phyloP scores from a whole-genome alignment of 2,888 invertebrate genomes.

The Heteromyza rotundicornis region DNA sequence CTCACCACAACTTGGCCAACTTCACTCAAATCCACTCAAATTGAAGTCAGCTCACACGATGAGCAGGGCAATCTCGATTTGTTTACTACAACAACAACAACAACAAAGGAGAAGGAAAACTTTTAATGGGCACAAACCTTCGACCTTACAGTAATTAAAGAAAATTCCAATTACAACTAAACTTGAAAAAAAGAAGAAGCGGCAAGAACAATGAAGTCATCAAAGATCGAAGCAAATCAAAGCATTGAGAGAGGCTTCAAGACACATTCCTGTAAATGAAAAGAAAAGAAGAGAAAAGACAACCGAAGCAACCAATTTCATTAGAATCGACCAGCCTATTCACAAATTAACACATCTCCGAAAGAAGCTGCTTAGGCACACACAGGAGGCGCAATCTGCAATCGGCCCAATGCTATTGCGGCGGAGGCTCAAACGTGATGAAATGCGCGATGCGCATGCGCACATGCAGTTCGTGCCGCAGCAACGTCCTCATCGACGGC shows the following conservation, averaged over 20 bases:
- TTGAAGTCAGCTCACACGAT: neutral
- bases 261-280: too few species aligned
- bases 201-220: slow-evolving; percentile 2
- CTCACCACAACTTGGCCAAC: too few species aligned
- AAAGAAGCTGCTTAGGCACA: slow-evolving; percentile 2
- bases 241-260: too few species aligned
- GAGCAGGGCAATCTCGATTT: neutral
- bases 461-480: neutral
- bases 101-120: too few species aligned
- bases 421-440: neutral
- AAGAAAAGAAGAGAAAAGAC: neutral
- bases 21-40: too few species aligned
- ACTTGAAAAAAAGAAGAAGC: too few species aligned
- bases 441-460: neutral
- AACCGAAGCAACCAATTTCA: neutral
- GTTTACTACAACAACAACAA: too few species aligned
- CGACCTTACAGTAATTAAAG: slow-evolving; percentile 11
- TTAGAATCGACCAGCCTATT: slow-evolving; percentile 6
- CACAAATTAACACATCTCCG: slow-evolving; percentile 18
- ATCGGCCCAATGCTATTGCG: too few species aligned
- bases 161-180: slow-evolving; percentile 1
- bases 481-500: neutral
- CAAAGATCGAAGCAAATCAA: neutral
- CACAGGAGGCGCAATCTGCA: neutral
- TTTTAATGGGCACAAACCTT: slow-evolving; percentile 9